Base-by-base conservation (phyloP, 2,113 vertebrate genomes). In the Microcebus murinus region DNA sequence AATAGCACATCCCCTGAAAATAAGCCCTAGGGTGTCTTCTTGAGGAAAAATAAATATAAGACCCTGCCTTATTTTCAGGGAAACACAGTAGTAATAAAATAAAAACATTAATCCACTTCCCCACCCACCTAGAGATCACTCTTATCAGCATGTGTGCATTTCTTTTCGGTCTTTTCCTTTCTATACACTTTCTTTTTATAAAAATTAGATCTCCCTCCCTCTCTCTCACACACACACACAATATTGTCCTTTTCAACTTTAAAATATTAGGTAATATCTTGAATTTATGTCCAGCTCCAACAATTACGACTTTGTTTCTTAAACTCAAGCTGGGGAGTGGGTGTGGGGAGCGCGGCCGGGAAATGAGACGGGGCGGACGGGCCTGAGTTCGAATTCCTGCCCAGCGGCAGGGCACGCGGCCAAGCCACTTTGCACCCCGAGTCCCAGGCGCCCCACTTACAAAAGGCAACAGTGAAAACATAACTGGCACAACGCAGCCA, bases 271-370 rank as follows among this genome's bases (percentile, higher is more conserved):
- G 25, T 3, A 27, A 17, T 34, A 18, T 67, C 17, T 57, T 39
- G 25, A 12, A 39, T 14, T 77, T 21, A 31, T 7, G 18, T 27
- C 14, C 10, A 68, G 79, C 55, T 57, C 45, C 7, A 13, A 20
- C 31, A 87, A 34, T 8, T 48, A 20, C 20, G 52, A 29, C 63
- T 85, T 34, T 48, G 8, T 14, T 27, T 42, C 27, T 80, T 48
- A 42, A 27, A 77, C 15, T 31, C 15, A 45, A 23, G 61, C 2
- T 1, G 31, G 21, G 3, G 10, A 25, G 11, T 1, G 18, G 34
- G 6, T 6, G 42, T 11, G 6, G 59, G 12, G 0, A 8, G 1
- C 7, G 21, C 25, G 31, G 20, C 25, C 45, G 7, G 34, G 7
- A 10, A 17, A 25, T 12, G 39, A 55, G 9, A 11, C 23, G 0